Evolutionary conservation across 2,113 vertebrate genomes (phyloP), one percentile per base, ranked within the genome.

Genomic region (Siniperca chuatsi): DNA sequence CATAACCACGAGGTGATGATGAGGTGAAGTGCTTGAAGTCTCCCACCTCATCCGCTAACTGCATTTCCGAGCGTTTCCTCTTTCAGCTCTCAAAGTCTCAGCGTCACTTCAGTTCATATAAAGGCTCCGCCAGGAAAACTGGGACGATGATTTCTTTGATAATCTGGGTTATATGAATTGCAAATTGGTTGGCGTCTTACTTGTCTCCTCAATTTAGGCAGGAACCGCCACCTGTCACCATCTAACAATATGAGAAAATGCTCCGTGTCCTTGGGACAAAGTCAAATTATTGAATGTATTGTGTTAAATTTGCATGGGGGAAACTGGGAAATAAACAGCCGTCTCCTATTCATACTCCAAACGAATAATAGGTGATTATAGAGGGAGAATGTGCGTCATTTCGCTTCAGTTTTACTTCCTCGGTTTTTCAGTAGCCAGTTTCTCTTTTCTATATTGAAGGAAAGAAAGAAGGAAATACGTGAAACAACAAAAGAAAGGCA

Each of bases 91-190:
- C 48, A 54, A 40, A 74, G 70, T 67, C 67, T 58, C n/a, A 21
- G 62, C 7, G 1, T 35, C 9, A 40, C 52, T 50, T 77, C 21
- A 55, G 61, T 40, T 73, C 13, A 64, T 44, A 75, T 8, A 50
- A 64, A 79, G 37, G n/a, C 37, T 76, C 52, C 0, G 4, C 16
- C 18, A 8, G 79, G 25, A 46, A 54, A 77, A 77, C 33, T 75
- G 37, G 60, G 69, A 40, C 52, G 15, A 29, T 16, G 25, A 46
- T 20, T 76, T 68, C 50, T 82, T 70, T 82, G 82, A 86, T 82
- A 79, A 78, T 78, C 75, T 84, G 80, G 52, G 46, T 76, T 67
- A 66, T 77, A 55, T 73, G 15, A 74, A 74, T 84, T 87, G 75
- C 70, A 84, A 78, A 86, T 75, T 25, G 55, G 80, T n/a, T 33